Percentiles rank a stretch among this genome's conserved stretches.
Conservation (phyloP, 1,140 invertebrate genomes). For the Chymomyza costata region DNA sequence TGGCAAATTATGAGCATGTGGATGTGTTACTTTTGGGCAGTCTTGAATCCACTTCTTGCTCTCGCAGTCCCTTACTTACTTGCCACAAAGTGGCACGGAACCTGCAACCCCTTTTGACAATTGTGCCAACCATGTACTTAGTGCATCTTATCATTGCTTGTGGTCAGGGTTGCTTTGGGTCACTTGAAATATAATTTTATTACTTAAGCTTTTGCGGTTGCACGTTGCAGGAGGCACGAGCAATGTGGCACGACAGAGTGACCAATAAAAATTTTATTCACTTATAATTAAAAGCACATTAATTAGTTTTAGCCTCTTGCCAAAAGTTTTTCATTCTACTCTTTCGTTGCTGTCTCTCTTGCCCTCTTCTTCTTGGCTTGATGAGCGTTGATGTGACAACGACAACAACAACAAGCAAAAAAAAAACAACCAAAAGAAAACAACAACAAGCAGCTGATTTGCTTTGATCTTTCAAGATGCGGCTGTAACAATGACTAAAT, state of each 20-base stretch:
- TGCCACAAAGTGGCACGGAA: slow-evolving; percentile 40
- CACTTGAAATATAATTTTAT: slow-evolving; percentile 19
- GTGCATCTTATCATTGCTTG: neutral
- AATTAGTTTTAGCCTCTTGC: neutral
- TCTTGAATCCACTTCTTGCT: slow-evolving; percentile 73
- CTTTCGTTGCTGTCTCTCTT: neutral
- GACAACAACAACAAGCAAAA: slow-evolving; percentile 41
- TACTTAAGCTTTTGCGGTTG: slow-evolving; percentile 62
- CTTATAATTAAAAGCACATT: slow-evolving; percentile 70
- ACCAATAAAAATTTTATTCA: too few relatives aligned
- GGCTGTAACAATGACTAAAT: neutral
- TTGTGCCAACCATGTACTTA: neutral
- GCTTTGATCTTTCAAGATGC: slow-evolving; percentile 53
- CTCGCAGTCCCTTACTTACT: slow-evolving; percentile 58
- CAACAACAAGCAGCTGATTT: slow-evolving; percentile 25
- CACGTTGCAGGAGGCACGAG: slow-evolving; percentile 12
- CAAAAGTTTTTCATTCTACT: slow-evolving; percentile 1
- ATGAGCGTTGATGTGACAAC: slow-evolving; percentile 68
- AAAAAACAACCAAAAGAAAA: neutral
- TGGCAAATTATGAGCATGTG: slow-evolving; percentile 27
- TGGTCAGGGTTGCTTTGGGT: neutral
- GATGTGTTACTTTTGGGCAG: slow-evolving; percentile 71
- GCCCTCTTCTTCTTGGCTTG: slow-evolving; percentile 12
- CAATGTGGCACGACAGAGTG: too few relatives aligned
- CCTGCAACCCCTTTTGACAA: slow-evolving; percentile 31